Evolutionary conservation across 2,113 vertebrate genomes (phyloP), one percentile per base, ranked within the genome.

Genomic region (Hemichromis elongatus): DNA sequence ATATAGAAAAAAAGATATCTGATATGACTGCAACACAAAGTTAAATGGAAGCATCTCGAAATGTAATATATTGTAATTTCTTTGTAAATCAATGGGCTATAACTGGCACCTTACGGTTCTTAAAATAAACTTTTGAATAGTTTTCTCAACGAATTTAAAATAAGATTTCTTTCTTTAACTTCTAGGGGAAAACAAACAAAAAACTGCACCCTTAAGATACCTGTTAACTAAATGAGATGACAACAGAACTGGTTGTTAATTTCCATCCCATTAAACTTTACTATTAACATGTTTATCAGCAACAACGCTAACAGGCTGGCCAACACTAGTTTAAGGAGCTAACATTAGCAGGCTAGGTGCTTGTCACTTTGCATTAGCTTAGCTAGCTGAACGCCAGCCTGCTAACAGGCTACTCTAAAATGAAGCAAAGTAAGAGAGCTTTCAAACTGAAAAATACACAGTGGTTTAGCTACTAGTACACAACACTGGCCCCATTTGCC

Each of bases 251-350:
- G 8, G 5, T 1, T 0, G 3, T 3, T 26, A 3, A 14, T 2
- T 57, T 3, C 2, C 3, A 11, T 19, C 12, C 18, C 19, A 14
- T 18, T 19, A 3, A 84, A 70, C 9, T 70, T 40, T 3, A 16
- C 30, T 33, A 6, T 16, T 47, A 3, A 3, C 7, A 1, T 5
- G 16, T 10, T 40, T 1, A 89, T 79, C 9, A 89, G 57, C 70
- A 90, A 11, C 53, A 33, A 33, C 18, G 92, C 86, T 92, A 94
- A 85, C 80, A 40, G 40, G 87, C 87, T 92, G 90, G 86, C 82
- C 77, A 84, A 45, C 59, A 68, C 18, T 37, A 10, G 0, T 52
- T 45, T 42, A 86, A 77, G 73, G 12, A 14, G 91, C 89, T 90
- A 90, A 40, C 70, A 57, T 80, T 92, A 93, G 92, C 92, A 89